Conservation (phyloP, 2,888 invertebrate species). For the Sacculina carcini region DNA sequence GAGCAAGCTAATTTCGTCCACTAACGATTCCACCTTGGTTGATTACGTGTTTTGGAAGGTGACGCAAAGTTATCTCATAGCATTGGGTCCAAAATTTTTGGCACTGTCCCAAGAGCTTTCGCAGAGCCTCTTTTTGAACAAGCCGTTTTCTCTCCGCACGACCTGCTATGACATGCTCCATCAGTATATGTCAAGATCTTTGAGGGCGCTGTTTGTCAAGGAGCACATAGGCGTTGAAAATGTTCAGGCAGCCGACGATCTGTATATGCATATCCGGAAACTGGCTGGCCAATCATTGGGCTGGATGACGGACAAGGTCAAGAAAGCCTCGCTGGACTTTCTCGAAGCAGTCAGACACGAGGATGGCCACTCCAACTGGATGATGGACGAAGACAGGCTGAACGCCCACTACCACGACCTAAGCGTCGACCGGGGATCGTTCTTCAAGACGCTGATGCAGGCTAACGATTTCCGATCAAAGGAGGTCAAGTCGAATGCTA, state of each 20-base stretch:
- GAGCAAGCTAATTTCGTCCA: neutral
- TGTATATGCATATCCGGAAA: neutral
- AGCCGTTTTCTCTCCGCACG: neutral
- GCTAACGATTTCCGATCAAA: neutral
- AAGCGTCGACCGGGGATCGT: neutral
- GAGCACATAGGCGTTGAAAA: neutral
- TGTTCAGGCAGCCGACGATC: neutral
- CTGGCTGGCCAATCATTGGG: neutral
- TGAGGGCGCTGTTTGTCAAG: neutral
- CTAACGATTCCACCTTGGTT: neutral
- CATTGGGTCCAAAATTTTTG: neutral
- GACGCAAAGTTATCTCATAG: neutral
- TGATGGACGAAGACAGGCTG: neutral
- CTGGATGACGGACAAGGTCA: neutral
- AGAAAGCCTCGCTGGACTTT: neutral
- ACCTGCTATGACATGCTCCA: neutral
- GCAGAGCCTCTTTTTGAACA: neutral
- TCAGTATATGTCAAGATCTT: neutral
- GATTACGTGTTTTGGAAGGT: neutral
- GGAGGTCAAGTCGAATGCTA: neutral
- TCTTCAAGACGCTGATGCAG: neutral
- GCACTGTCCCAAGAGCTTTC: neutral
- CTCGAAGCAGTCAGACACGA: neutral
- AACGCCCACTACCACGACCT: neutral
- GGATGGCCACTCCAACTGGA: neutral